Evolutionary conservation across 2,888 invertebrate species (phyloP).

Genomic region (Aspidiotus rigidus): DNA sequence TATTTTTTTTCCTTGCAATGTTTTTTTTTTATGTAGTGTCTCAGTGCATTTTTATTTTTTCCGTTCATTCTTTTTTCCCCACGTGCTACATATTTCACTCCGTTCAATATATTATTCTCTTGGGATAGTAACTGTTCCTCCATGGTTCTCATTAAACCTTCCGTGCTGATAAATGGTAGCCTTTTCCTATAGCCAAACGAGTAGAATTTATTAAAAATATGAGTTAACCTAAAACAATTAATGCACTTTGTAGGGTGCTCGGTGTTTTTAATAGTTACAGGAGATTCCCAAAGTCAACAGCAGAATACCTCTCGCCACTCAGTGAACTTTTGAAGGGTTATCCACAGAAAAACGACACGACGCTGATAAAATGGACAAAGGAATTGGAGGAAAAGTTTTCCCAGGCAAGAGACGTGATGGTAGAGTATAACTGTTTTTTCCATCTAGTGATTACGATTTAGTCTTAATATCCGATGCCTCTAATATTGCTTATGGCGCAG

Average conservation of each 20-base stretch:
- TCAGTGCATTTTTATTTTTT: too few relatives aligned
- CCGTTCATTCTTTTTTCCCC: too few relatives aligned
- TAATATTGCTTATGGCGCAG: conserved; percentile 42
- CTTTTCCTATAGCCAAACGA: too few relatives aligned
- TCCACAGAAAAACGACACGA: not conserved
- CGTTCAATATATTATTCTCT: too few relatives aligned
- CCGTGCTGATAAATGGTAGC: too few relatives aligned
- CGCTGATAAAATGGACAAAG: not conserved
- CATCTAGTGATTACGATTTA: not conserved
- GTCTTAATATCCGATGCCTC: conserved; percentile 39
- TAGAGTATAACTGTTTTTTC: conserved; percentile 19
- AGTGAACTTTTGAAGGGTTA: conserved; percentile 1
- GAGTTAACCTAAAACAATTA: conserved; percentile 28
- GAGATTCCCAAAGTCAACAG: conserved; percentile 29
- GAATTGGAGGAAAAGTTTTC: conserved; percentile 38
- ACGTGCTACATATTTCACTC: too few relatives aligned
- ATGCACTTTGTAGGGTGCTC: conserved; percentile 34
- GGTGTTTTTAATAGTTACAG: conserved; percentile 35
- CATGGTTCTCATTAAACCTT: too few relatives aligned
- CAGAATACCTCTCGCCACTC: conserved; percentile 26
- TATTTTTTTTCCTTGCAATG: too few relatives aligned
- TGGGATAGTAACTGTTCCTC: too few relatives aligned
- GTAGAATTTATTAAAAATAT: too few relatives aligned
- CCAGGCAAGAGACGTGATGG: conserved; percentile 39
- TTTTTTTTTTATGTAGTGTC: too few relatives aligned